Conservation (phyloP, 2,113 vertebrate species). For the Chaetodon trifascialis region DNA sequence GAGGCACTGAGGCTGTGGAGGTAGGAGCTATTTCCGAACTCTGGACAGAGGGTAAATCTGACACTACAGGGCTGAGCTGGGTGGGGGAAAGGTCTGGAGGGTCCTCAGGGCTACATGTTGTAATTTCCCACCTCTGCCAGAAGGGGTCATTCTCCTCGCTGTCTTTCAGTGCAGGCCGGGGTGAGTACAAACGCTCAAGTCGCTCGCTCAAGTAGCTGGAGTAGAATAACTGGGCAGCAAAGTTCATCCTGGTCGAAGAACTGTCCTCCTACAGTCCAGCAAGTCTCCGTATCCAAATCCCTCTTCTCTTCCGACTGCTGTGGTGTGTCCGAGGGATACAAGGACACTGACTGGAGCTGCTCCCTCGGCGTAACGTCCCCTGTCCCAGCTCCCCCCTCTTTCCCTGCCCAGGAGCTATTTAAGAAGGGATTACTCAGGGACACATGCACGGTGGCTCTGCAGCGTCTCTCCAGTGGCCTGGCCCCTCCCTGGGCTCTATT, state of each 20-base stretch:
- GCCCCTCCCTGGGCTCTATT: conserved; percentile 80
- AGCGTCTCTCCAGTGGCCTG: conserved; percentile 50
- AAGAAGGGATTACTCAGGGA: conserved; percentile 80
- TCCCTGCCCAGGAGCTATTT: conserved; percentile 72
- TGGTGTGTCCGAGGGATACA: conserved; percentile 48
- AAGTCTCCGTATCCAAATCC: conserved; percentile 34
- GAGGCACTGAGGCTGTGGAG: not conserved
- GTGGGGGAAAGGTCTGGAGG: conserved; percentile 27
- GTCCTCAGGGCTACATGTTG: conserved; percentile 33
- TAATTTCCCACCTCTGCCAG: conserved; percentile 93
- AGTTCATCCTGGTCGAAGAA: conserved; percentile 86
- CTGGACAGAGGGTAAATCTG: not conserved
- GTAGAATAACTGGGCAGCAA: conserved; percentile 91
- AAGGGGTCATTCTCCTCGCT: conserved; percentile 92
- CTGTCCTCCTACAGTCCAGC: conserved; percentile 47
- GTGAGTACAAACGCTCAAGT: conserved; percentile 74
- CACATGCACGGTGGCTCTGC: conserved; percentile 61
- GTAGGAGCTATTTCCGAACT: conserved; percentile 6
- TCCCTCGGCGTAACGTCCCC: conserved; percentile 56
- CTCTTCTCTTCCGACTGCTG: conserved; percentile 45
- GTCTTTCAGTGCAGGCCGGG: conserved; percentile 77
- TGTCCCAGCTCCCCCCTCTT: conserved; percentile 40
- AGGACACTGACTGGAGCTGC: conserved; percentile 53
- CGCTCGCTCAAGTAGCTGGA: conserved; percentile 86
- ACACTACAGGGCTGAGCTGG: conserved; percentile 21